These are phyloP conservation scores for Stenurella melanura DNA, from an alignment of 2,888 invertebrate genomes.

Conservation along the genomic window DNA sequence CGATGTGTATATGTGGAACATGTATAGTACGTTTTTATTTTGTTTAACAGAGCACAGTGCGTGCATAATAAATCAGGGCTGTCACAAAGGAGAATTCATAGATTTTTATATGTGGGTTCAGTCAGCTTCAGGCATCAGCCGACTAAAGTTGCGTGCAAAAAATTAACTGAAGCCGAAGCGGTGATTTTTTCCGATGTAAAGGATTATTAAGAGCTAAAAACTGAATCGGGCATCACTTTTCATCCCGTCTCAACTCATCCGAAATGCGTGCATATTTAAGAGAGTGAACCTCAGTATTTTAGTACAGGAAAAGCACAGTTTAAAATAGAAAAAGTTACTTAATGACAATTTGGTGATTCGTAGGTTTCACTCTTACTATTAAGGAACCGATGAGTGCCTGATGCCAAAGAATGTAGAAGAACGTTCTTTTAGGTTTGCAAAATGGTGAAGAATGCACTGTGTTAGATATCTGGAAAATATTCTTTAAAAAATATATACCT, in stretches of 20 bases:
- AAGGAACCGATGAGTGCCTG: too few relatives aligned
- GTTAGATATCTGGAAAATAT: too few relatives aligned
- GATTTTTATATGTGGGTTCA: slow-evolving; percentile 3
- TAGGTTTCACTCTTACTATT: too few relatives aligned
- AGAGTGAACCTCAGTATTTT: too few relatives aligned
- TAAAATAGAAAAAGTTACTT: too few relatives aligned
- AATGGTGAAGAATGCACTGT: too few relatives aligned
- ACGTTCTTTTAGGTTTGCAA: too few relatives aligned
- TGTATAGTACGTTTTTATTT: background rate
- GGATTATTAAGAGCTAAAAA: slow-evolving; percentile 7
- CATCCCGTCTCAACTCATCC: background rate
- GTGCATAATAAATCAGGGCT: background rate
- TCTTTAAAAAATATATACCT: too few relatives aligned
- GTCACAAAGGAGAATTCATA: background rate
- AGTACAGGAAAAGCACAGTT: too few relatives aligned
- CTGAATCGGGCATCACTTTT: background rate
- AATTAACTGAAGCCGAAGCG: background rate
- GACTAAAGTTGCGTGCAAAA: background rate
- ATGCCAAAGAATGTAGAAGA: too few relatives aligned
- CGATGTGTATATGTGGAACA: too few relatives aligned
- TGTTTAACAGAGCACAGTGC: background rate
- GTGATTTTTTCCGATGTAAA: background rate
- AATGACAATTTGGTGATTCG: too few relatives aligned
- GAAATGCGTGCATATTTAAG: background rate
- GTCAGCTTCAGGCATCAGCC: background rate